Base-by-base conservation (phyloP, 2,113 vertebrate genomes). In the Tretioscincus oriximinensis region DNA sequence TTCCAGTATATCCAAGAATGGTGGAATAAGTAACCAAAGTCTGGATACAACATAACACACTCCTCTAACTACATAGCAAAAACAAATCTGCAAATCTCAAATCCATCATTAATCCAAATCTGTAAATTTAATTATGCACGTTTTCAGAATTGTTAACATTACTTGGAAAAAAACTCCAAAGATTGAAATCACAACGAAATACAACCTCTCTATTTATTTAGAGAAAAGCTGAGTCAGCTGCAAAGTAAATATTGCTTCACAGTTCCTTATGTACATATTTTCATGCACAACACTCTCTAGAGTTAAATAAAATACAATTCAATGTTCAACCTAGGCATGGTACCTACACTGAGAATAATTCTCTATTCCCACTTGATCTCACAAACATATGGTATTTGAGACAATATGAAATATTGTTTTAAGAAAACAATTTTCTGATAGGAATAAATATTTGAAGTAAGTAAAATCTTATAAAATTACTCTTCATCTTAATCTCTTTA, bases 201-300 rank as follows among this genome's bases (percentile, higher is more conserved):
- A 45, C 5, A 28, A 61, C 61, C 61, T 31, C 51, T 76, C 31
- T 68, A 69, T 61, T 74, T 81, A 61, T 69, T n/a, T 51, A 61
- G 66, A 69, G 54, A 20, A 69, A 10, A 76, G 2, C 16, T 26
- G 67, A 74, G 73, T 49, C 31, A 75, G 54, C 5, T 24, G 51
- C 20, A 81, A 76, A 69, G 66, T 61, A 68, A 26, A 61, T 63
- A 69, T 81, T 69, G 26, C 28, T 26, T 45, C 63, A 75, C 31
- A 60, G 28, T 74, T 24, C 60, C 51, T 60, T 69, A 58, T 69
- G 65, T 58, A 58, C 41, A 8, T 31, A 68, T 49, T 45, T 41
- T 45, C 29, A n/a, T 7, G 49, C 29, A 60, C 66, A 69, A 29
- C 41, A 51, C 9, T 80, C 31, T 76, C 61, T 49, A 64, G 35